Percentiles rank a stretch among this genome's conserved stretches.
phyloP scores from a whole-genome alignment of 1,140 invertebrate species.

The Apis dorsata region DNA sequence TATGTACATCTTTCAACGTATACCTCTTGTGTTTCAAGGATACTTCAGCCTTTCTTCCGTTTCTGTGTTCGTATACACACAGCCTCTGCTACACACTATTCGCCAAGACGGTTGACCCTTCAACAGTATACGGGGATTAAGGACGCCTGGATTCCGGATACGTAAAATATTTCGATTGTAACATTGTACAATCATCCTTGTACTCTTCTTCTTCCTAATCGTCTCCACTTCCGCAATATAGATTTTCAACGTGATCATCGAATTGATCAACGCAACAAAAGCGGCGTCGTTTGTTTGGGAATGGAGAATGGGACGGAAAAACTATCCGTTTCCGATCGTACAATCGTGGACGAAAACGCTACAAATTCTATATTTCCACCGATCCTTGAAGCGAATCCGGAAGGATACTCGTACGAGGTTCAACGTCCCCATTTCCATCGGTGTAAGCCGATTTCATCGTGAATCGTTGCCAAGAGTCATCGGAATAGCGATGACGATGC shows the following conservation, averaged over 20 bases:
- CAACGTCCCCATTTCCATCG: not conserved
- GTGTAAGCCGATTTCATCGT: conserved; percentile 16
- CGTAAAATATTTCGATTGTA: too few species aligned
- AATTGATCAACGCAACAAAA: too few species aligned
- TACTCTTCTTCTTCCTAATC: too few species aligned
- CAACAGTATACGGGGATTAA: too few species aligned
- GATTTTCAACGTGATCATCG: too few species aligned
- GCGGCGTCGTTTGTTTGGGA: not conserved
- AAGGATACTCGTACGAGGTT: not conserved
- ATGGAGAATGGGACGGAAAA: not conserved
- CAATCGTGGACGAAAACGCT: not conserved
- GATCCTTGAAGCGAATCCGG: not conserved
- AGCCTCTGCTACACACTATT: too few species aligned
- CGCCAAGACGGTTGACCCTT: too few species aligned
- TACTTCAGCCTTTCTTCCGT: not conserved
- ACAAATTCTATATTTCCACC: not conserved
- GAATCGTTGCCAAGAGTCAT: conserved; percentile 21
- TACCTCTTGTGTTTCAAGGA: not conserved
- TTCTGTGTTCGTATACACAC: not conserved
- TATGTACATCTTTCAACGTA: conserved; percentile 8
- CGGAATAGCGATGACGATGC: not conserved
- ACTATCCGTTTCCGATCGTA: not conserved
- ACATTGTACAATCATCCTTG: too few species aligned
- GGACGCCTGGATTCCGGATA: too few species aligned
- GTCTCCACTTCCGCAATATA: too few species aligned